Evolutionary conservation across 1,140 invertebrate species (phyloP), one percentile per base, ranked within the genome.

Genomic region (Fopius arisanus): DNA sequence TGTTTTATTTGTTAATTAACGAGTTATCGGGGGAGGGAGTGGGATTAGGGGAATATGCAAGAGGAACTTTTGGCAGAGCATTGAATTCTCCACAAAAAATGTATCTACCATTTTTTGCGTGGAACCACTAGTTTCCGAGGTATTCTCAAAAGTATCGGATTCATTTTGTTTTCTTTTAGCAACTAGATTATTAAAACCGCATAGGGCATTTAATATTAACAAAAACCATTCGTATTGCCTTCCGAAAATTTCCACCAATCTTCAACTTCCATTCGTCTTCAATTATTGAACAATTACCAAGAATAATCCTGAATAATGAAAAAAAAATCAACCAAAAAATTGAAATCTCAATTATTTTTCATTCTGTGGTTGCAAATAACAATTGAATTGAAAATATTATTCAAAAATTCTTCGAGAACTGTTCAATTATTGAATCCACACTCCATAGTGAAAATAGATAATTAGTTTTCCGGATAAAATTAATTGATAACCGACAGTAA

Each of bases 201-300:
- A 79, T 82, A 83, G 81, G 81, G 80, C 80, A 81, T 83, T 83
- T 83, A 82, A 80, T 82, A 82, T 78, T 70, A 62, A 75, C 63
- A 51, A 67, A 67, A 76, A 80, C 76, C 81, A 80, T 75, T 78
- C 67, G 78, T 80, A 81, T 81, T 82, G 81, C 81, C 82, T 83
- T 83, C 78, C 80, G 78, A 84, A 48, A 48, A 48, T 48, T 48
- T 48, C 43, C 54, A 59, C 14, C 19, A 59, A 59, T 59, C 26
- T 59, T 23, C 67, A 67, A 79, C 48, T 80, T 80, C 80, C 78
- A 59, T 59, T 59, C 23, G 23, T 28, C 54, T 7, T 59, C 23
- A 28, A 59, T 59, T 59, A 12, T 28, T 26, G 5, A 51, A 51
- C n/a, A 51, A 12, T n/a, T 19, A 1, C 43, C 7, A 51, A 16